Conservation (phyloP, 2,113 vertebrate genomes). For the Aptenodytes forsteri region DNA sequence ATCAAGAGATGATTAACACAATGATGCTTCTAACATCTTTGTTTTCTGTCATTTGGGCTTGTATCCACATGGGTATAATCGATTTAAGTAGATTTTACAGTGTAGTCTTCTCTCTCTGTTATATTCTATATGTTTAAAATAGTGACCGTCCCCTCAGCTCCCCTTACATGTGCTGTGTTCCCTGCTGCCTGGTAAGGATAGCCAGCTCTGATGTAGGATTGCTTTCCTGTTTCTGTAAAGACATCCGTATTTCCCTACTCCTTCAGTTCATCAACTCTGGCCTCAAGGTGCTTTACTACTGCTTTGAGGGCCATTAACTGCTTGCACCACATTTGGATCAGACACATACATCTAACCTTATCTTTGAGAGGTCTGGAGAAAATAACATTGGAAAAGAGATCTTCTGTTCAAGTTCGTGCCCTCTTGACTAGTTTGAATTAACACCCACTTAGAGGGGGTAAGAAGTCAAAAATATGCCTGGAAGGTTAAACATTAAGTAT, state of each 20-base stretch:
- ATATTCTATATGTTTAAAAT: background rate
- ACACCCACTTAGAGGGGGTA: conserved; percentile 42
- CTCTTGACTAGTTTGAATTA: conserved; percentile 59
- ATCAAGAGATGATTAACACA: background rate
- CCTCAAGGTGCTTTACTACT: conserved; percentile 30
- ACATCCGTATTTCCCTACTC: background rate
- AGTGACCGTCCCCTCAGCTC: background rate
- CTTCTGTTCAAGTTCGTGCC: conserved; percentile 18
- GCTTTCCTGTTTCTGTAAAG: conserved; percentile 10
- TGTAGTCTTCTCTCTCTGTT: background rate
- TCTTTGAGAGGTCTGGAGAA: conserved; percentile 58
- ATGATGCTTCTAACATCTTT: background rate
- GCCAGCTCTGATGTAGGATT: conserved; percentile 1
- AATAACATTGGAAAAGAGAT: conserved; percentile 44
- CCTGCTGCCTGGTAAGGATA: background rate
- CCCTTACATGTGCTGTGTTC: background rate
- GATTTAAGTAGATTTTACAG: background rate
- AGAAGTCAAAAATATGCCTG: conserved; percentile 52
- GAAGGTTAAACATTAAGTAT: conserved; percentile 56
- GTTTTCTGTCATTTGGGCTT: background rate
- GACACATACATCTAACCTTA: conserved; percentile 58
- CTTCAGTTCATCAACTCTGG: conserved; percentile 41
- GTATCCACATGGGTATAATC: background rate
- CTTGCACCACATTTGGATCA: conserved; percentile 54
- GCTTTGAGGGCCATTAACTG: conserved; percentile 50